Evolutionary conservation across 2,797 vertebrate species (phyloP), one percentile per base, ranked within the genome.

Genomic region (Psittacula derbiana): DNA sequence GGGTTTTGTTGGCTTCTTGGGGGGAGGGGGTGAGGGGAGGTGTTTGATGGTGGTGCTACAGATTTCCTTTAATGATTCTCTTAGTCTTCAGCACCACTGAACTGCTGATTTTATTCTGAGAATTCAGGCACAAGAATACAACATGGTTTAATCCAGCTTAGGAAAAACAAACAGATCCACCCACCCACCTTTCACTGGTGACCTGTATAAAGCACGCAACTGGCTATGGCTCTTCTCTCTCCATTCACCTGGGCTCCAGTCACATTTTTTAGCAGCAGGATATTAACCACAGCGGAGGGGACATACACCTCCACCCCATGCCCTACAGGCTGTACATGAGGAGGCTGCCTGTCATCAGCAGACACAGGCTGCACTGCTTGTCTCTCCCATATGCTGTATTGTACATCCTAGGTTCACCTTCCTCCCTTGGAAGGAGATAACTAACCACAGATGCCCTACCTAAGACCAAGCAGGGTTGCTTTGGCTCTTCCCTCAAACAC

Each of bases 101-200:
- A 76, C 65, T 74, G 65, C 67, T 33, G 57, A 74, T 66, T 91
- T 83, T 73, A 88, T 72, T 61, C 53, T 66, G n/a, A 94, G 58
- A 66, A 44, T 50, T 92, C 86, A 74, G 61, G 53, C 75, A 90
- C 40, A 83, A 36, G 92, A 93, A 65, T 79, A 40, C 16, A 94
- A 71, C 49, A 49, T 2, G 3, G 64, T 24, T 94, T 94, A 96
- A 94, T 93, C 81, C 93, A 92, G 0, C 4, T 91, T 80, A 95
- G 67, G 50, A 69, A 91, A 93, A 94, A 47, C 69, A 94, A 94
- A 94, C 62, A 92, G 78, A 96, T 84, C 92, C 91, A 85, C 94
- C 70, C 75, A 80, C 43, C n/a, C 30, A 0, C 83, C 72, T 69
- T 91, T 87, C 72, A 43, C 2, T 72, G 38, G 46, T 86, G 75